Conservation (phyloP, 2,888 invertebrate genomes). For the Trilocha varians region DNA sequence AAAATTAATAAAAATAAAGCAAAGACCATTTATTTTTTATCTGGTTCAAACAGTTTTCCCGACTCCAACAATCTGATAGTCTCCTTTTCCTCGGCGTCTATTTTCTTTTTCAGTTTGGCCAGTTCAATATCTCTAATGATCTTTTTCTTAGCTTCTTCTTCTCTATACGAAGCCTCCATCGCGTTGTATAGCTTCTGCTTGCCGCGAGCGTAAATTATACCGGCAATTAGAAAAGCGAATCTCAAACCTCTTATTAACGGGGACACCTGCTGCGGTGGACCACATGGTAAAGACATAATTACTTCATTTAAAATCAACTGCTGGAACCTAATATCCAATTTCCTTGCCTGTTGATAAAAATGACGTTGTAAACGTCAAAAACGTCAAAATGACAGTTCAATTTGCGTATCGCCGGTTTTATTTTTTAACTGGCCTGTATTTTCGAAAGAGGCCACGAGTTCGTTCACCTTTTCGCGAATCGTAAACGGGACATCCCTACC, state of each 20-base stretch:
- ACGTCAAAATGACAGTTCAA: not conserved
- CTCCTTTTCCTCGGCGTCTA: conserved; percentile 42
- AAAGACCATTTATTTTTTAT: not conserved
- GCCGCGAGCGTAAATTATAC: conserved; percentile 43
- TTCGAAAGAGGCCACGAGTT: conserved; percentile 24
- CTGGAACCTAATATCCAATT: not conserved
- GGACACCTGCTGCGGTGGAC: conserved; percentile 51
- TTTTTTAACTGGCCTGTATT: conserved; percentile 13
- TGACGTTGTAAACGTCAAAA: not conserved
- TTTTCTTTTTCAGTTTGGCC: conserved; percentile 34
- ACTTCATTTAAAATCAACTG: not conserved
- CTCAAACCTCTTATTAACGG: conserved; percentile 52
- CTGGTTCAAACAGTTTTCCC: conserved; percentile 39
- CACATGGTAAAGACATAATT: conserved; percentile 38
- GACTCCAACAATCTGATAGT: conserved; percentile 36
- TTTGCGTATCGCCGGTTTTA: conserved; percentile 1
- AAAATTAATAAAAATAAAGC: not conserved
- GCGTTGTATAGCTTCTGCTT: conserved; percentile 42
- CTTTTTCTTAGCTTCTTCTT: conserved; percentile 42
- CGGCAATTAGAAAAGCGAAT: conserved; percentile 43
- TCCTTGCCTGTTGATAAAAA: not conserved
- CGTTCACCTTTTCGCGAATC: conserved; percentile 26
- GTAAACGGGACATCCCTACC: conserved; percentile 24
- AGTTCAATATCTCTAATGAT: conserved; percentile 39
- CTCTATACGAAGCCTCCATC: conserved; percentile 30